Conservation (phyloP, 2,113 vertebrate genomes). For the Hiodon tergisus region DNA sequence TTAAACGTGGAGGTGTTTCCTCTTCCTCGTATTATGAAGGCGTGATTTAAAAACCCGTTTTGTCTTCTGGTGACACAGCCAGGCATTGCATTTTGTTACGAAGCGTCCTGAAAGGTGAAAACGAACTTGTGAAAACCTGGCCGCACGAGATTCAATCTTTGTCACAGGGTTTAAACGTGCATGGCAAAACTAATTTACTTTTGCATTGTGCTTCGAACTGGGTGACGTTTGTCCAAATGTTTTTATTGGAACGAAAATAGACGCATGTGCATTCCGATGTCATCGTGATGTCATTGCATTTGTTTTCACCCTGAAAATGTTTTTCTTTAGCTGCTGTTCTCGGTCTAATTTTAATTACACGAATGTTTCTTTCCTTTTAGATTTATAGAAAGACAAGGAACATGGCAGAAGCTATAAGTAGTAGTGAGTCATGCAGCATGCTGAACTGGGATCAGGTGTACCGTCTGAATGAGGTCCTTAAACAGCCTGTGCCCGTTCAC, state of each 20-base stretch:
- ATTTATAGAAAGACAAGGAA: conserved; percentile 41
- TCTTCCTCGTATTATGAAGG: not conserved
- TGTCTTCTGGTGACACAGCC: conserved; percentile 23
- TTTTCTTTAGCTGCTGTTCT: not conserved
- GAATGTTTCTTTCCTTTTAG: conserved; percentile 1
- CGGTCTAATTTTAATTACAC: not conserved
- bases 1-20: not conserved
- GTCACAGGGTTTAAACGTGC: too few relatives aligned
- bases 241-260: not conserved
- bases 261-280: too few relatives aligned
- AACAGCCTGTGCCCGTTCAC: conserved; percentile 81
- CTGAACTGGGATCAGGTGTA: conserved; percentile 91
- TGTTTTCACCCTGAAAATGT: not conserved
- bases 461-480: conserved; percentile 82
- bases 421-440: conserved; percentile 64
- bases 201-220: not conserved
- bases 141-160: too few relatives aligned
- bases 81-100: not conserved
- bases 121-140: too few relatives aligned
- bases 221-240: not conserved
- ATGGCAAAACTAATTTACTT: too few relatives aligned
- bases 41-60: conserved; percentile 13
- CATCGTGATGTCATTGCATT: too few relatives aligned
- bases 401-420: conserved; percentile 46
- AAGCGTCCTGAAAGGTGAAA: too few relatives aligned